phyloP scores from a whole-genome alignment of 2,888 invertebrate species.

The Carabus problematicus region DNA sequence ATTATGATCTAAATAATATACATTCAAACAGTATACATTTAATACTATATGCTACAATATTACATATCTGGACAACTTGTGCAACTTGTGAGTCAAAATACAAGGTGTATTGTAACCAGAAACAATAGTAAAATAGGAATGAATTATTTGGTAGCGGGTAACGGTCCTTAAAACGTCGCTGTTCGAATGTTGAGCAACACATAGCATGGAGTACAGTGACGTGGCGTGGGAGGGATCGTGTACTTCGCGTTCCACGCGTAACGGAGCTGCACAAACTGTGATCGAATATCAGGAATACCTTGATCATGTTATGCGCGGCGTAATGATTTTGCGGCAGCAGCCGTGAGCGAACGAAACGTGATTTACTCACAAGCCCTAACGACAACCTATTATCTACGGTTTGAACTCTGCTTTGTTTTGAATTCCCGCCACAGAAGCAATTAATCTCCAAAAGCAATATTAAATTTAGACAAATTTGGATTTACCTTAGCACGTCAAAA shows the following conservation, averaged over 20 bases:
- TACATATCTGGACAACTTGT: too few species aligned
- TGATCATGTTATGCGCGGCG: slow-evolving; percentile 24
- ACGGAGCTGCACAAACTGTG: slow-evolving; percentile 11
- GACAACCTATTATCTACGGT: slow-evolving; percentile 37
- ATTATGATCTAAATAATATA: too few species aligned
- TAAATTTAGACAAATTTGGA: slow-evolving; percentile 19
- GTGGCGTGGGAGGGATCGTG: background rate
- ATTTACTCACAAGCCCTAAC: slow-evolving; percentile 36
- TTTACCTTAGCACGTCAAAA: slow-evolving; percentile 12
- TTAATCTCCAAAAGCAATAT: slow-evolving; percentile 26
- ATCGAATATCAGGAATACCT: slow-evolving; percentile 23
- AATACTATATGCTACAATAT: too few species aligned
- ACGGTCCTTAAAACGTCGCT: background rate
- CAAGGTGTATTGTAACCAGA: too few species aligned
- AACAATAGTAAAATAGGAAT: too few species aligned
- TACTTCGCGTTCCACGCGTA: slow-evolving; percentile 9
- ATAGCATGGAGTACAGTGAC: background rate
- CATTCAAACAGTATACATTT: too few species aligned
- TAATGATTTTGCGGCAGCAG: slow-evolving; percentile 26
- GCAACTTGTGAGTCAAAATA: too few species aligned
- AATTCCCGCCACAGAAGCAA: slow-evolving; percentile 13
- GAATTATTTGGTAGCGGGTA: too few species aligned
- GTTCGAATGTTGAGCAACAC: slow-evolving; percentile 30
- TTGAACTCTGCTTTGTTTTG: slow-evolving; percentile 29
- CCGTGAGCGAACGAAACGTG: slow-evolving; percentile 22